Evolutionary conservation across 2,797 vertebrate genomes (phyloP).

Genomic region (Danio choprae): DNA sequence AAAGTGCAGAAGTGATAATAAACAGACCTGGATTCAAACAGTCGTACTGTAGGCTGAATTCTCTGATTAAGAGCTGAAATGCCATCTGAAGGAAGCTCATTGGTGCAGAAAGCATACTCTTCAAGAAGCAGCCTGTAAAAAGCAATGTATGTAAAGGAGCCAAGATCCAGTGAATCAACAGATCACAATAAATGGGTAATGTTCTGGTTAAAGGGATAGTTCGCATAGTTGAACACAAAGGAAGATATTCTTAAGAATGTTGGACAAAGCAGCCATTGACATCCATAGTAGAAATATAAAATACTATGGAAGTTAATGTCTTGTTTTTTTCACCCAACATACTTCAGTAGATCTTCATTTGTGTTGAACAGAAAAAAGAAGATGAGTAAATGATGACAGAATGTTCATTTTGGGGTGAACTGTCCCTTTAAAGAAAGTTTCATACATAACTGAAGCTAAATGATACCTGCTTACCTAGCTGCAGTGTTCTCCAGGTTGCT

Average conservation of each 20-base stretch:
- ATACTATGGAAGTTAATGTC: no score
- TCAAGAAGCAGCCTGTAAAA: slow-evolving; percentile 83
- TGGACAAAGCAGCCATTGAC: no score
- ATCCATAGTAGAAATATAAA: no score
- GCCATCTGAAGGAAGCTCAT: slow-evolving; percentile 65
- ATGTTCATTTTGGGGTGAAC: no score
- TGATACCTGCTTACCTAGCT: slow-evolving; percentile 78
- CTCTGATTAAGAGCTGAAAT: slow-evolving; percentile 74
- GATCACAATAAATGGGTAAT: background rate
- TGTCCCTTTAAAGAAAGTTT: slow-evolving; percentile 5
- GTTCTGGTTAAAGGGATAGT: no score
- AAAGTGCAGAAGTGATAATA: background rate
- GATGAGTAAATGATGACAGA: no score
- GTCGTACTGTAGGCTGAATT: slow-evolving; percentile 85
- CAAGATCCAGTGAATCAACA: background rate
- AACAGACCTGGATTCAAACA: slow-evolving; percentile 89
- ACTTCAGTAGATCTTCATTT: no score
- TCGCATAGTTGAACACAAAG: no score
- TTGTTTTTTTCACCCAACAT: no score
- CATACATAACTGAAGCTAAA: background rate
- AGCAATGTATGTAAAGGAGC: background rate
- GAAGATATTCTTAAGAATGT: no score
- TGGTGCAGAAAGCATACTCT: slow-evolving; percentile 80
- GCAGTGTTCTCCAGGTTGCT: slow-evolving; percentile 78
- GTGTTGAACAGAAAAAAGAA: no score